Evolutionary conservation across 2,888 invertebrate genomes (phyloP).

Genomic region (Teleiodes luculella): DNA sequence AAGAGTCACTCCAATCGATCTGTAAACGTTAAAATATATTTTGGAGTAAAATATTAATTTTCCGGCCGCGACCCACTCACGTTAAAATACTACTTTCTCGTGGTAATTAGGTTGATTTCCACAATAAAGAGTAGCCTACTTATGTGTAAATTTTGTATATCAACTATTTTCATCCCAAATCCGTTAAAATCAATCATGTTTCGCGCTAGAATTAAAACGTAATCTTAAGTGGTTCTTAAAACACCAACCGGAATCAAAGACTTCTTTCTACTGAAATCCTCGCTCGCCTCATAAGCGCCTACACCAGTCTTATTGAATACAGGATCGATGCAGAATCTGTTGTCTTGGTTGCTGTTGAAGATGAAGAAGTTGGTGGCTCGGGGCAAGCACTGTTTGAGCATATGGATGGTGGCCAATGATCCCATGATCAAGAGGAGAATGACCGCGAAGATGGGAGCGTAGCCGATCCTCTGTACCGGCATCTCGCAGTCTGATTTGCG

Average conservation of each 20-base stretch:
- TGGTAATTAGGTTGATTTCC: too few relatives aligned
- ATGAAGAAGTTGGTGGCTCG: conserved; percentile 63
- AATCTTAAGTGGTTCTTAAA: too few relatives aligned
- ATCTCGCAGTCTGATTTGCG: conserved; percentile 15
- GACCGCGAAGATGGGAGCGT: conserved; percentile 6
- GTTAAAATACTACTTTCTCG: too few relatives aligned
- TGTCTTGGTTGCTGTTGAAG: conserved; percentile 68
- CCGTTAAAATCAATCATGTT: too few relatives aligned
- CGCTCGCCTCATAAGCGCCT: background rate
- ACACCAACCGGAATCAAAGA: background rate
- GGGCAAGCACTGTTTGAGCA: conserved; percentile 52
- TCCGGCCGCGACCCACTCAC: too few relatives aligned
- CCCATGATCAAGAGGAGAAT: conserved; percentile 34
- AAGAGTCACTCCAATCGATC: background rate
- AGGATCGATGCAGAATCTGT: conserved; percentile 53
- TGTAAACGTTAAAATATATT: background rate
- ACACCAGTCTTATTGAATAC: background rate
- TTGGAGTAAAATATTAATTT: too few relatives aligned
- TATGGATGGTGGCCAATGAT: conserved; percentile 45
- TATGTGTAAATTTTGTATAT: too few relatives aligned
- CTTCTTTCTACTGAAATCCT: background rate
- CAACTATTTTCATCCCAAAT: too few relatives aligned
- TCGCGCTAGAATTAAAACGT: too few relatives aligned
- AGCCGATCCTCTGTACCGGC: conserved; percentile 9
- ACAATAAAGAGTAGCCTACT: too few relatives aligned